Percentiles rank a stretch among this genome's conserved stretches.
These are phyloP conservation scores for Phymastichus coffea DNA, from an alignment of 1,140 invertebrate species.

Conservation along the genomic window DNA sequence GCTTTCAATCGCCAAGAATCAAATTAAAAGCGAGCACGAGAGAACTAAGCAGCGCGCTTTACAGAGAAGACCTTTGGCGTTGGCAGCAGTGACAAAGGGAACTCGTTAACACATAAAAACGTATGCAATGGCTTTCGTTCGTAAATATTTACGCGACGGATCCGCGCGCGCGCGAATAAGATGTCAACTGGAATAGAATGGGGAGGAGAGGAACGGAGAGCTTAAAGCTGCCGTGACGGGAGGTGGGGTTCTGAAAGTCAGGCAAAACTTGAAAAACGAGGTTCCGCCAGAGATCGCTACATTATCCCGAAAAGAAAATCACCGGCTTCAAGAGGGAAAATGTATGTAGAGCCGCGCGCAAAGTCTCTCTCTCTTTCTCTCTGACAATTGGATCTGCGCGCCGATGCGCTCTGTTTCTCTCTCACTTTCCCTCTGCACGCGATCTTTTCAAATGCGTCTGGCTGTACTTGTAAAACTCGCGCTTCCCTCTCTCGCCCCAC, in stretches of 20 bases:
- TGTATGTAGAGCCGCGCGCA: conserved; percentile 6
- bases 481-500: not conserved
- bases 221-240: not conserved
- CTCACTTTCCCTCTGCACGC: not conserved
- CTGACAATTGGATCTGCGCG: conserved; percentile 17
- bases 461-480: conserved; percentile 18
- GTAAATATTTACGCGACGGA: no score
- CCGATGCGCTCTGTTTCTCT: not conserved
- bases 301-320: conserved; percentile 27
- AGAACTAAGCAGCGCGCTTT: no score
- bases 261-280: conserved; percentile 22
- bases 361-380: not conserved
- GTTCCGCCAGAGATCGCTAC: conserved; percentile 6
- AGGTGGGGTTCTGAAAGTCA: conserved; percentile 1
- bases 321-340: conserved; percentile 3
- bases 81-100: no score
- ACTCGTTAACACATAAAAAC: no score
- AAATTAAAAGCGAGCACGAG: no score
- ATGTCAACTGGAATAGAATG: no score
- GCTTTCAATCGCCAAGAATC: no score
- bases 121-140: no score
- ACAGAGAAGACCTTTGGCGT: no score
- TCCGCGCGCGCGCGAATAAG: not conserved
- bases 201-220: not conserved
- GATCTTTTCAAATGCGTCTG: conserved; percentile 11